Evolutionary conservation across 2,113 vertebrate genomes (phyloP).

Genomic region (Oostethus manadensis): DNA sequence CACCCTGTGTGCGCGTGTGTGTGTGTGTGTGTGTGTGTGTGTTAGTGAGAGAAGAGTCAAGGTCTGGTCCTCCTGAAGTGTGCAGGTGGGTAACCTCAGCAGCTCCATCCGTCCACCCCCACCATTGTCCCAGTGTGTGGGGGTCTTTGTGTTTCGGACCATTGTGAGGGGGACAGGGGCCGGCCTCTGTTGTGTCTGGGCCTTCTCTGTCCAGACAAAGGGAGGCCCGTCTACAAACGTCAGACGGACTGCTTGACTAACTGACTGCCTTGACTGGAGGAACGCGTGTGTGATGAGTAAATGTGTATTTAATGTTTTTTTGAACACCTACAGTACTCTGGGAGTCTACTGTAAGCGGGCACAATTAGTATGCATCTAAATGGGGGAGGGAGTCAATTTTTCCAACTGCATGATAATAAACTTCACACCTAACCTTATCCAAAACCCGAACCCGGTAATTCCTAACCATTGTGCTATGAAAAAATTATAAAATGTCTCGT

Average conservation of each 20-base stretch:
- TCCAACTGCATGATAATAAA: too few species aligned
- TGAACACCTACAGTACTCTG: too few species aligned
- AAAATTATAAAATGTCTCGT: too few species aligned
- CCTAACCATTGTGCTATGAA: too few species aligned
- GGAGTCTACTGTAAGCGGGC: too few species aligned
- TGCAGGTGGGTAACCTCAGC: conserved; percentile 74
- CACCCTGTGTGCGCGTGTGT: conserved; percentile 17
- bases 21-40: conserved; percentile 10
- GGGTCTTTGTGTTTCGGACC: conserved; percentile 61
- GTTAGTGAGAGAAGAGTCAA: background rate
- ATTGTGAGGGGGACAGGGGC: conserved; percentile 61
- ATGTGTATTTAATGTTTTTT: too few species aligned
- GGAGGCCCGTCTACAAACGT: conserved; percentile 51
- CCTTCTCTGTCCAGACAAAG: conserved; percentile 66
- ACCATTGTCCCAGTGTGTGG: conserved; percentile 69
- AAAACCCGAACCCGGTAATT: too few species aligned
- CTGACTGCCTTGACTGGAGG: background rate
- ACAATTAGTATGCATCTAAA: too few species aligned
- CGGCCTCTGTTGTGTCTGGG: conserved; percentile 74
- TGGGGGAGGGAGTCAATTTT: too few species aligned
- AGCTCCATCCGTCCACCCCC: conserved; percentile 49
- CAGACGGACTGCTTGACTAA: conserved; percentile 43
- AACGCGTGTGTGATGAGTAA: background rate
- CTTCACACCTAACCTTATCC: too few species aligned
- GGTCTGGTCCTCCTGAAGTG: conserved; percentile 48